phyloP scores from a whole-genome alignment of 2,113 vertebrate genomes.

The Cygnus buccinator region DNA sequence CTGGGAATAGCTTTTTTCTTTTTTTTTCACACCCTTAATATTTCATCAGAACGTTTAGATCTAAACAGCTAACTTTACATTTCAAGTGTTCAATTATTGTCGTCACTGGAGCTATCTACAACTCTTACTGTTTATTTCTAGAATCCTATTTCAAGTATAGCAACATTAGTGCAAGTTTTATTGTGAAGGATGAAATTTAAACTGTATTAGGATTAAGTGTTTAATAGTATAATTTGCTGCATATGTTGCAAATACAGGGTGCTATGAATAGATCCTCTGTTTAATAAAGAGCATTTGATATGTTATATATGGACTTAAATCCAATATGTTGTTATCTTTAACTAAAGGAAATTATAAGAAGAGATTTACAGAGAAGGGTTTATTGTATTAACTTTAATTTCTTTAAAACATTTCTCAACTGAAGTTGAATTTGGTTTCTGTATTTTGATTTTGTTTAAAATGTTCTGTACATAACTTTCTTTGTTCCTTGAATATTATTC shows the following conservation, averaged over 20 bases:
- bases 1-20: background rate
- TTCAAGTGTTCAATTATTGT: slow-evolving; percentile 23
- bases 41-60: background rate
- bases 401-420: slow-evolving; percentile 25
- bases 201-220: slow-evolving; percentile 75
- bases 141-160: slow-evolving; percentile 48
- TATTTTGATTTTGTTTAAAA: slow-evolving; percentile 22
- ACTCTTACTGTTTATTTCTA: slow-evolving; percentile 43
- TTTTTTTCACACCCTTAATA: background rate
- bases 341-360: slow-evolving; percentile 55
- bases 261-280: slow-evolving; percentile 72
- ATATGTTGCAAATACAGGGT: slow-evolving; percentile 60
- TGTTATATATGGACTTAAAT: slow-evolving; percentile 65
- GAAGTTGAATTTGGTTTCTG: slow-evolving; percentile 21
- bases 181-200: slow-evolving; percentile 70
- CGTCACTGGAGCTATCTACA: background rate
- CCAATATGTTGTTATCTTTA: slow-evolving; percentile 68
- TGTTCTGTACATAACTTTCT: background rate
- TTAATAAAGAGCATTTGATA: slow-evolving; percentile 43
- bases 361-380: slow-evolving; percentile 33
- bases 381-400: slow-evolving; percentile 60
- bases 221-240: slow-evolving; percentile 76
- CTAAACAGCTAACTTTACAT: background rate
- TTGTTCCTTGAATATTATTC: slow-evolving; percentile 30
- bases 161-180: slow-evolving; percentile 46